These are phyloP conservation scores for Azorinus chamasolen DNA, from an alignment of 2,888 invertebrate genomes.

Conservation along the genomic window DNA sequence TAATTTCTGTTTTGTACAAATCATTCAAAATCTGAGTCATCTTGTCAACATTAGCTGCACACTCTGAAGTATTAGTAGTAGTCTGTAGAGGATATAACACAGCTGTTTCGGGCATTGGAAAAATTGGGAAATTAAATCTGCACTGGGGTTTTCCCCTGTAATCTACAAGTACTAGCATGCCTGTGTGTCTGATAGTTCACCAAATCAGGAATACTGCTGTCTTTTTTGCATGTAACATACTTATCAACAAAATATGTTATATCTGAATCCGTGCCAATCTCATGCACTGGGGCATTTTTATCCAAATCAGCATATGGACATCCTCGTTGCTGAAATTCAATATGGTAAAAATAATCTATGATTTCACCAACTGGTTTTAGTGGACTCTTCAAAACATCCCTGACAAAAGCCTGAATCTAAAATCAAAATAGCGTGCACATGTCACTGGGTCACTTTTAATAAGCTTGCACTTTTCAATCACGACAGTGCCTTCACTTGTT, in stretches of 20 bases:
- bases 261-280: slow-evolving; percentile 13
- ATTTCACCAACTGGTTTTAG: slow-evolving; percentile 54
- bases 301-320: slow-evolving; percentile 49
- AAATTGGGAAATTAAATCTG: slow-evolving; percentile 63
- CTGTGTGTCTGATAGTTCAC: no score
- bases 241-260: no score
- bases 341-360: slow-evolving; percentile 54
- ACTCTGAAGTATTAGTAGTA: background rate
- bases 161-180: slow-evolving; percentile 38
- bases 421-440: slow-evolving; percentile 59
- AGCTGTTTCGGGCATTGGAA: slow-evolving; percentile 55
- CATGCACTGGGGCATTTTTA: slow-evolving; percentile 47
- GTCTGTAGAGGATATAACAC: slow-evolving; percentile 48
- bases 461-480: slow-evolving; percentile 60
- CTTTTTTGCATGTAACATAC: no score
- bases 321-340: slow-evolving; percentile 65
- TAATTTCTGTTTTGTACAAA: background rate
- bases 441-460: no score
- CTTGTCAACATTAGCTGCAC: slow-evolving; percentile 2
- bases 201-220: no score
- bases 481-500: slow-evolving; percentile 26
- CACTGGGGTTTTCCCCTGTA: slow-evolving; percentile 51
- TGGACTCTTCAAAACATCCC: slow-evolving; percentile 31
- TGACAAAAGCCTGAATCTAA: slow-evolving; percentile 52
- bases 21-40: slow-evolving; percentile 29